phyloP scores from a whole-genome alignment of 2,888 invertebrate genomes.

The Glaucopsyche alexis region DNA sequence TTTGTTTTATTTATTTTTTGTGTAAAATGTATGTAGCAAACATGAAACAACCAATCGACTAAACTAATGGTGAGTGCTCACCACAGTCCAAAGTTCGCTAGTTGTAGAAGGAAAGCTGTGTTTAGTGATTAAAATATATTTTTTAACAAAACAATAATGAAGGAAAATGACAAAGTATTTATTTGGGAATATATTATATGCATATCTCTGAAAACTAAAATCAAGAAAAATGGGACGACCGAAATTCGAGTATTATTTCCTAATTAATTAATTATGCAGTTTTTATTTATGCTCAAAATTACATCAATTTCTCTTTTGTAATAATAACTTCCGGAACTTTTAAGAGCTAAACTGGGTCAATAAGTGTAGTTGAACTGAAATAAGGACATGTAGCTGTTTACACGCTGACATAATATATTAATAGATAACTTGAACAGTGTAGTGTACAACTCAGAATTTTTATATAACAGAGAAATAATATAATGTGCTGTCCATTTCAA shows the following conservation, averaged over 20 bases:
- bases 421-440: not conserved
- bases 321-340: not conserved
- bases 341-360: not conserved
- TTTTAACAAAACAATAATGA: too few relatives aligned
- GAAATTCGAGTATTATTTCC: too few relatives aligned
- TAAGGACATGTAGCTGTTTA: not conserved
- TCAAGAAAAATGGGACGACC: too few relatives aligned
- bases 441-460: not conserved
- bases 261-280: too few relatives aligned
- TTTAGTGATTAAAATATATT: not conserved
- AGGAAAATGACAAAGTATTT: too few relatives aligned
- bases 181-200: too few relatives aligned
- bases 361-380: slow-evolving; percentile 7
- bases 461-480: not conserved
- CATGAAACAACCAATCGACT: not conserved
- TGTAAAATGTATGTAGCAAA: not conserved
- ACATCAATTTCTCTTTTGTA: not conserved
- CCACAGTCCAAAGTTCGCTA: not conserved
- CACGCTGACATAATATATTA: too few relatives aligned
- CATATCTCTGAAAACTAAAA: too few relatives aligned
- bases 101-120: not conserved
- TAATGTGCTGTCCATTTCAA: too few relatives aligned
- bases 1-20: not conserved
- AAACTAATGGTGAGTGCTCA: not conserved
- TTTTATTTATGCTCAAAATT: not conserved